Evolutionary conservation across 2,888 invertebrate genomes (phyloP).

Genomic region (Poecilobothrus nobilitatus): DNA sequence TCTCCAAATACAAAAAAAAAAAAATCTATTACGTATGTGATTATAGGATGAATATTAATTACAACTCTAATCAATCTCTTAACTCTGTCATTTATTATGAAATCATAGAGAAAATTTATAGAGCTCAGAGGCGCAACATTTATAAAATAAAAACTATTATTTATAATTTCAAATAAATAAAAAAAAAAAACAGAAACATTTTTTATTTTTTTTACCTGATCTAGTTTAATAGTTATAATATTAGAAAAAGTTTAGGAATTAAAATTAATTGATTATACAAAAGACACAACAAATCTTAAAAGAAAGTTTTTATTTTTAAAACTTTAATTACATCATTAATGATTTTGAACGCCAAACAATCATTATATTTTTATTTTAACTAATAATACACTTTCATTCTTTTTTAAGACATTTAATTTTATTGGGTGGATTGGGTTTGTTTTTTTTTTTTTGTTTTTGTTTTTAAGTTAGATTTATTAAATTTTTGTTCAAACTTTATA

Average conservation of each 20-base stretch:
- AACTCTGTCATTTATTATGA: neutral
- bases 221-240: neutral
- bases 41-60: neutral
- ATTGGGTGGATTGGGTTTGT: too few species aligned
- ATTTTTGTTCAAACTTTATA: too few species aligned
- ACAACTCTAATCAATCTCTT: neutral
- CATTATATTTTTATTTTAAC: neutral
- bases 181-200: too few species aligned
- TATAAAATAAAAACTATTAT: too few species aligned
- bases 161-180: neutral
- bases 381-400: conserved; percentile 6
- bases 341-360: neutral
- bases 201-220: neutral
- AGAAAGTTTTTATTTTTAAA: neutral
- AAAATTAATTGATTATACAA: neutral
- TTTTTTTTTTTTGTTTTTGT: too few species aligned
- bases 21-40: neutral
- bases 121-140: too few species aligned
- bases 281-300: neutral
- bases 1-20: too few species aligned
- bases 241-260: too few species aligned
- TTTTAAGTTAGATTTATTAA: too few species aligned
- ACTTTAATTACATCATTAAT: conserved; percentile 6
- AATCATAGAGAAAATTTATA: too few species aligned
- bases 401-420: neutral